These are phyloP conservation scores for Monochamus saltuarius DNA, from an alignment of 1,140 invertebrate genomes.

Conservation along the genomic window DNA sequence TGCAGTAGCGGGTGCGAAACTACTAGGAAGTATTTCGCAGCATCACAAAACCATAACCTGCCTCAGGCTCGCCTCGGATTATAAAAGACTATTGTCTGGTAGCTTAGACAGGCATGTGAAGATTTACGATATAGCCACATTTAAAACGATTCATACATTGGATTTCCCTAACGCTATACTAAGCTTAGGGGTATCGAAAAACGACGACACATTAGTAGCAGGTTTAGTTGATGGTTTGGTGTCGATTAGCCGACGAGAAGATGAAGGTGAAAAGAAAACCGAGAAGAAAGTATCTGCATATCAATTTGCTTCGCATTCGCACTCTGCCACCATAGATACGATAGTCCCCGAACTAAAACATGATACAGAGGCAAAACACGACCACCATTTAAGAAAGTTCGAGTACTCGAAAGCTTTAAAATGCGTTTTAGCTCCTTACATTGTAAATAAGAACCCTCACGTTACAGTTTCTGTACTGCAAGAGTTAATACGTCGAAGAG, in stretches of 20 bases:
- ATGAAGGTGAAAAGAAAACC: constrained; percentile 51
- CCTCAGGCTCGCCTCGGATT: constrained; percentile 75
- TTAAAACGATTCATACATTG: constrained; percentile 84
- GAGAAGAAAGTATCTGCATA: constrained; percentile 56
- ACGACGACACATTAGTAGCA: constrained; percentile 82
- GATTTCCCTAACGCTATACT: constrained; percentile 89
- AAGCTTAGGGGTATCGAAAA: constrained; percentile 76
- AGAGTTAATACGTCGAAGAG: constrained; percentile 78
- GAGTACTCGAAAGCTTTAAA: constrained; percentile 81
- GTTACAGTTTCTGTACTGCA: constrained; percentile 77
- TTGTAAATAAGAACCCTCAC: constrained; percentile 69
- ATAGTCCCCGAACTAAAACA: constrained; percentile 54
- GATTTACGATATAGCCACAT: constrained; percentile 86
- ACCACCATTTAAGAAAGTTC: constrained; percentile 76
- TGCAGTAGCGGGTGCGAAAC: constrained; percentile 78
- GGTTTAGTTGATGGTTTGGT: constrained; percentile 93
- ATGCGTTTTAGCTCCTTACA: constrained; percentile 63
- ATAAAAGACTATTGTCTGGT: constrained; percentile 80
- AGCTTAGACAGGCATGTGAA: constrained; percentile 93
- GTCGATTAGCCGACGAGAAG: constrained; percentile 77
- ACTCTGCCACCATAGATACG: constrained; percentile 56
- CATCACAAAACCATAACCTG: constrained; percentile 95
- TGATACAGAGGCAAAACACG: constrained; percentile 61
- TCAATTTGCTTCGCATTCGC: constrained; percentile 57
- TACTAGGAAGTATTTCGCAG: constrained; percentile 76